Evolutionary conservation across 2,797 vertebrate genomes (phyloP).

Genomic region (Bradypus variegatus): DNA sequence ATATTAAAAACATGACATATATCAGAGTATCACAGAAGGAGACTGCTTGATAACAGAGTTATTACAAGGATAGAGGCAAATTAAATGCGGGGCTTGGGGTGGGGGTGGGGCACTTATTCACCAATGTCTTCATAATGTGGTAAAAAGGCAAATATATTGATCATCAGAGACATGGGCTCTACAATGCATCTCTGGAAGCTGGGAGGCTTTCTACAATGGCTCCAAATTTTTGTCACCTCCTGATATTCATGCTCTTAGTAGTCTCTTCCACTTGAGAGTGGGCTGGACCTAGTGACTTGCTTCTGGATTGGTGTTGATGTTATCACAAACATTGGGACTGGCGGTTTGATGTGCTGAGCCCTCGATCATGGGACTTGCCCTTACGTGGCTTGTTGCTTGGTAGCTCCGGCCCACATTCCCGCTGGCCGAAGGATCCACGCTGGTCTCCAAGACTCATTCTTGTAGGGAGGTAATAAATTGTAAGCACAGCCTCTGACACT

Average conservation of each 20-base stretch:
- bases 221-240: not conserved
- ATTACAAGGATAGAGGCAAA: not conserved
- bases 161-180: not conserved
- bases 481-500: not conserved
- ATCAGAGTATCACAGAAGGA: not conserved
- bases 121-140: not conserved
- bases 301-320: too few species aligned
- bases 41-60: not conserved
- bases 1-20: not conserved
- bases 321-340: too few species aligned
- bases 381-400: too few species aligned
- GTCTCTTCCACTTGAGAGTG: not conserved
- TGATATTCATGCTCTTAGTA: not conserved
- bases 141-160: conserved; percentile 11
- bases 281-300: not conserved
- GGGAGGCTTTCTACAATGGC: not conserved
- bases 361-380: too few species aligned
- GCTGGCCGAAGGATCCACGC: too few species aligned
- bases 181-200: not conserved
- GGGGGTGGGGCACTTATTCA: not conserved
- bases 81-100: not conserved
- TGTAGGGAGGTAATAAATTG: not conserved
- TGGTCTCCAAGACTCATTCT: not conserved
- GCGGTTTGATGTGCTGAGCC: too few species aligned
- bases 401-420: too few species aligned